Evolutionary conservation across 2,797 vertebrate species (phyloP), one percentile per base, ranked within the genome.

Genomic region (Urophycis tenuis): DNA sequence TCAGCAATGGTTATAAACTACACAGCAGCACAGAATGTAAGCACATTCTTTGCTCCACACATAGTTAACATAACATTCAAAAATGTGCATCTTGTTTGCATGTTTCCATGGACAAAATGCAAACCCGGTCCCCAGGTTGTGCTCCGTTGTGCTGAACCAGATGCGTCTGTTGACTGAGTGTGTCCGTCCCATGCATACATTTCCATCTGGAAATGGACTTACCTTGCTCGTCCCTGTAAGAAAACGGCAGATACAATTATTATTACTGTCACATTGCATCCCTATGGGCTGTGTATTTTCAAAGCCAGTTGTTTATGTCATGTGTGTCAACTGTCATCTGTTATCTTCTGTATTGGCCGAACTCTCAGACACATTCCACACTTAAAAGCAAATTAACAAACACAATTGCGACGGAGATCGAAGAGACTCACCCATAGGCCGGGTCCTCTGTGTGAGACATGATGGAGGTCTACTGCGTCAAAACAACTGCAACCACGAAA

Each of bases 371-470:
- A 49, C 15, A 49, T 72, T 72, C 35, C 25, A 9, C 15, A n/a
- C 32, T 72, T n/a, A n/a, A n/a, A n/a, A n/a, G 45, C 22, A 60
- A 17, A 33, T 74, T 29, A 75, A 8, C 22, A 33, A 31, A 49
- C 30, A 53, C 39, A 31, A 31, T 45, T 49, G 6, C 3, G 30
- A 35, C 6, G 30, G 31, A 67, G 15, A 75, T 60, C 17, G 3
- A 69, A 39, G 64, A 7, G 83, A 96, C 97, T 96, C 91, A 98
- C 97, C 95, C 95, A 29, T 88, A 87, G 31, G 93, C 88, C n/a
- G 84, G 88, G 4, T 96, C 95, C 83, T 96, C 95, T 0, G 90
- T 83, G 83, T 96, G 95, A 0, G 95, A 98, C 96, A 98, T 98
- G 85, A 86, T 92, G 77, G 86, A 49, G 84, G 85, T 80, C 79